Evolutionary conservation across 2,888 invertebrate genomes (phyloP), one percentile per base, ranked within the genome.

Genomic region (Aethes cnicana): DNA sequence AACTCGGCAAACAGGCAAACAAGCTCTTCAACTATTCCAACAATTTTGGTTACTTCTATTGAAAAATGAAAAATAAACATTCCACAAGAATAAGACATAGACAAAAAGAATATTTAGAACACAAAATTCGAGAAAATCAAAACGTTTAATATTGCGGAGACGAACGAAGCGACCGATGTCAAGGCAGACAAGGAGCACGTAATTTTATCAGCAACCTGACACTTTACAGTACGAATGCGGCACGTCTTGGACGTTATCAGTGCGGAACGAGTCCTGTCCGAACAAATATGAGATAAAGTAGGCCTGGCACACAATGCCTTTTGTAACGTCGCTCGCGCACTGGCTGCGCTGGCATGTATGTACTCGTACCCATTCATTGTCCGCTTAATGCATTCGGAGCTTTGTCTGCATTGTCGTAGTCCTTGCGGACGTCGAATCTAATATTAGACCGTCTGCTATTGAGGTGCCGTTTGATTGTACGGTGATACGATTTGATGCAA

Each of bases 231-330:
- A 36, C 57, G 59, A 65, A 46, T 39, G 6, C 11, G 33, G 21
- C 65, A 60, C 64, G 64, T 66, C 69, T 63, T 59, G 62, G 68
- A 59, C 69, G 69, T 78, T 84, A 86, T 87, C 87, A 85, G 86
- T 52, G 80, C 82, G 74, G 78, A 85, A 87, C 86, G 71, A 69
- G 71, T 62, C 64, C 61, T 61, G 66, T 74, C 70, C 70, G 69
- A 66, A 71, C 71, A 69, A 77, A 77, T 71, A 72, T 67, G 73
- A 82, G 83, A 83, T 85, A 83, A 84, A 84, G 82, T 79, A 73
- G 80, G 76, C 74, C 68, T 60, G 41, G 63, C 59, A 66, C 66
- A 81, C 87, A 87, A 84, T 85, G 71, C 76, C 84, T 83, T 82
- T 86, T 85, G 84, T 85, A 71, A 77, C 71, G 77, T 68, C 74